Base-by-base conservation (phyloP, 2,888 invertebrate genomes). In the Meteorus cinctellus region DNA sequence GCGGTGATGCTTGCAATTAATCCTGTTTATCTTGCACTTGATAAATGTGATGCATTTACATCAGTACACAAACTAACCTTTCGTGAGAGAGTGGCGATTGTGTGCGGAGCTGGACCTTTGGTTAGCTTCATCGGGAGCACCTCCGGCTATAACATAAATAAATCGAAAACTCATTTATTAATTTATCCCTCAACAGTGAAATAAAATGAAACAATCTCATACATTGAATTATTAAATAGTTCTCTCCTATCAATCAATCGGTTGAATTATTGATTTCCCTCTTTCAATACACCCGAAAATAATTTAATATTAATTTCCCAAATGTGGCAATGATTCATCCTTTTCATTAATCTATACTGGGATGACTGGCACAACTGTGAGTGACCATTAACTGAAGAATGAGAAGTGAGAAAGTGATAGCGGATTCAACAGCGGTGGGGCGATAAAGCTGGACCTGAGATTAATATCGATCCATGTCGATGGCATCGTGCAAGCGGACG, bases 81-180 rank as follows among this genome's bases (percentile, higher is more conserved):
- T 89, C 84, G 89, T 84, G 86, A 89, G 86, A 86, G 89, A 89
- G 85, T 89, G 89, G 84, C 89, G 89, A 86, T 87, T 86, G 86
- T 89, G 87, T 86, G 89, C 87, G 83, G 89, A 88, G 84, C 87
- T 88, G 85, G 90, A 87, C 87, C 90, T 90, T 86, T 90, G 90
- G 87, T 86, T 89, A 84, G 85, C 86, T 85, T 90, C 90, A 84
- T 90, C 90, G 84, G 90, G 89, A 88, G 90, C 90, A 84, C 90
- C 90, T 88, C 91, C 90, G 88, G 91, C 90, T 91, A 87, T 1
- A 89, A 74, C 31, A 60, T 48, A 76, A 70, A 62, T 60, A 24
- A 34, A 34, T 51, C 16, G 41, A 45, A 27, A 41, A 60, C 5
- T 24, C 6, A 24, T 51, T 48, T n/a, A 68, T 29, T 4, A n/a